Base-by-base conservation (phyloP, 1,140 invertebrate species). In the Cylas formicarius region DNA sequence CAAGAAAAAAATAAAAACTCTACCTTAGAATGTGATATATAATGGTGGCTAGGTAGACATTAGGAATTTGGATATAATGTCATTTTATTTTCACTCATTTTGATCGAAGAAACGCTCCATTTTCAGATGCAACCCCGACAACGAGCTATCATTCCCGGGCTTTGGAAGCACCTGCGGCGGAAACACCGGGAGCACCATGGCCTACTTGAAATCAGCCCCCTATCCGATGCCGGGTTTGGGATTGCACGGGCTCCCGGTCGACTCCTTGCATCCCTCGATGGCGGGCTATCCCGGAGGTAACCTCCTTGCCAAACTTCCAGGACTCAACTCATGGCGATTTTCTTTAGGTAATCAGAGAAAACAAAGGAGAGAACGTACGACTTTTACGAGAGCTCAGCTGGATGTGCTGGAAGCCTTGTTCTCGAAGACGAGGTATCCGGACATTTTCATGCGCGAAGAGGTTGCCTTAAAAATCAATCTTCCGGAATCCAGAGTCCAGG, bases 371-470 rank as follows among this genome's bases (percentile, higher is more conserved):
- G 96, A 99, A 66, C 64, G 96, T 41, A 99, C 96, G 17, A 99
- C 96, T 18, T 99, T 99, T 68, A 97, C 94, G 1, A 71, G 96
- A 32, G 88, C 92, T 7, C 96, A 99, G 65, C 71, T 99, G 40
- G 95, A 99, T 64, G 80, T 99, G 0, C 72, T 99, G 35, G 96
- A 99, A 69, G 77, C 86, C 0, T 73, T 98, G n/a, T 99, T 99
- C 71, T 81, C 82, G 36, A 97, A 97, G 71, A 98, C 94, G 1
- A 75, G 93, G 39, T 99, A 99, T 66, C 96, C 96, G 1, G 96
- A 99, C 67, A 98, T 99, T 61, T 99, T 99, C 68, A 97, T 98
- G 94, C 74, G 96, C 38, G 96, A 99, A 63, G 96, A 99, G 70
- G 95, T 98, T 9, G 96, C 96, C 0, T 69, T 96, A 36, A 98